Evolutionary conservation across 2,888 invertebrate genomes (phyloP).

Genomic region (Xestia rhomboidea): DNA sequence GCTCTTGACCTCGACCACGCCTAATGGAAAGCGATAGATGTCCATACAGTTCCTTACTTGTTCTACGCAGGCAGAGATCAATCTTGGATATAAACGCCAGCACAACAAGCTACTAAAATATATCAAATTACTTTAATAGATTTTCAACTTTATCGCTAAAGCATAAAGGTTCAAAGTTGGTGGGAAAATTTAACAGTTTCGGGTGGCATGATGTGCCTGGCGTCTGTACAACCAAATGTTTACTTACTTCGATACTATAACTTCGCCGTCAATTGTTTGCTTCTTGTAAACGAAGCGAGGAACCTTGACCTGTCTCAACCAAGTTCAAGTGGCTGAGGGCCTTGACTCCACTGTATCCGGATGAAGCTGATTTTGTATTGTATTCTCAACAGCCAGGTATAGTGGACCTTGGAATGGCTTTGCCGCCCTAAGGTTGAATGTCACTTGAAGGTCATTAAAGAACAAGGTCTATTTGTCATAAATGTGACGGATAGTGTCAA

Average conservation of each 20-base stretch:
- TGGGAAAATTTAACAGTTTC: too few species aligned
- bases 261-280: slow-evolving; percentile 12
- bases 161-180: too few species aligned
- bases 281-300: slow-evolving; percentile 1
- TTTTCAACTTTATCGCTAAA: too few species aligned
- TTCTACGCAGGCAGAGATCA: neutral
- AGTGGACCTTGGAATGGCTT: neutral
- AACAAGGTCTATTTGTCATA: neutral
- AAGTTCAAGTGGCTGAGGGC: slow-evolving; percentile 12
- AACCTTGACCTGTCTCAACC: slow-evolving; percentile 14
- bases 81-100: neutral
- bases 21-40: too few species aligned
- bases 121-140: too few species aligned
- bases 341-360: slow-evolving; percentile 6
- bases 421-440: neutral
- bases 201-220: too few species aligned
- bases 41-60: too few species aligned
- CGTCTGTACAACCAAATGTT: neutral
- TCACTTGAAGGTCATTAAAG: neutral
- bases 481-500: neutral
- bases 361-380: neutral
- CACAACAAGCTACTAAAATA: too few species aligned
- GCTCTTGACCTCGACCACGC: too few species aligned
- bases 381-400: neutral
- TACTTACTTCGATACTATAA: neutral